Percentiles rank a stretch among this genome's conserved stretches.
Evolutionary conservation across 2,797 vertebrate species (phyloP).

Genomic region (Fundulus diaphanus): DNA sequence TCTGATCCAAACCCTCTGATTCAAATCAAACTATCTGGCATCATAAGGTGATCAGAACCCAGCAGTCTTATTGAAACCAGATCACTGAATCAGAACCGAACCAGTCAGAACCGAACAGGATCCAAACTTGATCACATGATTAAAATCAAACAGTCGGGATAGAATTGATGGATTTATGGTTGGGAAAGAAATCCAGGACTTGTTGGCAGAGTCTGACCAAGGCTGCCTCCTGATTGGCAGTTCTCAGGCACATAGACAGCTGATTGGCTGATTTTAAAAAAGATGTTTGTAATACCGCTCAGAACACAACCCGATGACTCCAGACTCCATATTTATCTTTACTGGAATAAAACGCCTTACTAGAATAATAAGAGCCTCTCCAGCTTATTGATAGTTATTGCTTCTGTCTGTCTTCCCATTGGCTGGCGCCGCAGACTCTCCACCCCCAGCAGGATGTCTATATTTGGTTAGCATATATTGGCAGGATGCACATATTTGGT

Average conservation of each 20-base stretch:
- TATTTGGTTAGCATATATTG: conserved; percentile 51
- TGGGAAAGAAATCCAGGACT: neutral
- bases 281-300: too few species aligned
- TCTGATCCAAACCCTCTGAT: neutral
- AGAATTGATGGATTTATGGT: neutral
- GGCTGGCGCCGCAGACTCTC: conserved; percentile 16
- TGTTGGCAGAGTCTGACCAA: neutral
- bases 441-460: conserved; percentile 19
- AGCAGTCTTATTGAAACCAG: too few species aligned
- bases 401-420: conserved; percentile 25
- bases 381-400: conserved; percentile 34
- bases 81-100: too few species aligned
- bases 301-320: conserved; percentile 5
- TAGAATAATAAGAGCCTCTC: conserved; percentile 14
- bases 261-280: neutral
- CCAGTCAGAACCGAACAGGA: neutral
- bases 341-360: conserved; percentile 21
- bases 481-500: conserved; percentile 43
- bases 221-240: neutral
- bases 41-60: too few species aligned
- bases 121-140: neutral
- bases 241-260: too few species aligned
- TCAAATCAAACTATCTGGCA: too few species aligned
- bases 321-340: neutral
- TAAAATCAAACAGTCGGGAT: too few species aligned